These are phyloP conservation scores for Folsomia candida DNA, from an alignment of 2,888 invertebrate species.

Conservation along the genomic window DNA sequence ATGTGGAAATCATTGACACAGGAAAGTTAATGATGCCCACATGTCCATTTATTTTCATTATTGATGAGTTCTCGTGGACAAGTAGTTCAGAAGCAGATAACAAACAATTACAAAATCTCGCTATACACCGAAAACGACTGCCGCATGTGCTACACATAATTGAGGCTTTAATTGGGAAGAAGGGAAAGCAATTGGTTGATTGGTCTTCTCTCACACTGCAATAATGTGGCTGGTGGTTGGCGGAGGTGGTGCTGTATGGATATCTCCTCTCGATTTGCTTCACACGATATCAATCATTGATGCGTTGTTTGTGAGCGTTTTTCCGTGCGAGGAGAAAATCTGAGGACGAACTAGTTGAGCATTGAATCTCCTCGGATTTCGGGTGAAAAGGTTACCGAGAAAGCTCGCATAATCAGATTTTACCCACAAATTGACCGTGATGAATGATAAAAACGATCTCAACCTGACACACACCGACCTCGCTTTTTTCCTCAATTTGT, in stretches of 20 bases:
- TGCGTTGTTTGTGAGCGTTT: conserved; percentile 45
- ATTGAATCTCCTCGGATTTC: conserved; percentile 31
- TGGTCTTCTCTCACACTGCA: background rate
- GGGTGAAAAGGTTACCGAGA: conserved; percentile 18
- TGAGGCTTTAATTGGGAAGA: background rate
- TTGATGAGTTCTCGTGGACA: background rate
- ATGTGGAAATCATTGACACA: background rate
- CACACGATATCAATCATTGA: conserved; percentile 49
- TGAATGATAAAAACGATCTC: conserved; percentile 48
- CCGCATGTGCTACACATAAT: no score
- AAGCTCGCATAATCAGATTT: conserved; percentile 45
- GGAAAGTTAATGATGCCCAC: background rate
- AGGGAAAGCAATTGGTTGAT: background rate
- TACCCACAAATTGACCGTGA: conserved; percentile 49
- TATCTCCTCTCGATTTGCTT: conserved; percentile 31
- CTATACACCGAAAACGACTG: no score
- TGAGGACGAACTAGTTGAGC: conserved; percentile 19
- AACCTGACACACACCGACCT: conserved; percentile 48
- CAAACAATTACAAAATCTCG: no score
- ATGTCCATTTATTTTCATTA: background rate
- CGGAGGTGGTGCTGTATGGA: background rate
- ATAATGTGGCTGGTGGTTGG: background rate
- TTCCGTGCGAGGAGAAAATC: conserved; percentile 27
- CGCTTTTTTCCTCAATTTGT: conserved; percentile 24
- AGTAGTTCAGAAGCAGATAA: no score